phyloP scores from a whole-genome alignment of 2,797 vertebrate genomes.

The Luscinia megarhynchos region DNA sequence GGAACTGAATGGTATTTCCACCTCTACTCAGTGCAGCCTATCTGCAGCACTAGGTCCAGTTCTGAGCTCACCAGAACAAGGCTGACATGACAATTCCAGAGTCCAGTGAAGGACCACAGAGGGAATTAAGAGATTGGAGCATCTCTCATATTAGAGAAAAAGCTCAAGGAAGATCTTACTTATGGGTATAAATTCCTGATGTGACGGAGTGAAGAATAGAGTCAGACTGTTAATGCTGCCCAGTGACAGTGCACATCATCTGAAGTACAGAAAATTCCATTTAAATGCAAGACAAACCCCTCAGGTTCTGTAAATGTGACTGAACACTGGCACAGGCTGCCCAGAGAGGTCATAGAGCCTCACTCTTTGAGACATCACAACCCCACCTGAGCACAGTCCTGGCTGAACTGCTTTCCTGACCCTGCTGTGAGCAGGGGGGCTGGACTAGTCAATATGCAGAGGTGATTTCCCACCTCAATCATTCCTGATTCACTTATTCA shows the following conservation, averaged over 20 bases:
- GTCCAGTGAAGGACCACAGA: not conserved
- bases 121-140: not conserved
- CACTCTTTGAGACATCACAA: not conserved
- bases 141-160: not conserved
- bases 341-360: not conserved
- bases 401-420: not conserved
- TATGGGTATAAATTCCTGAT: not conserved
- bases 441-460: not conserved
- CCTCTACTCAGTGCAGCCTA: not conserved
- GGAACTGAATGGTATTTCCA: not conserved
- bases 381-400: not conserved
- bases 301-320: not conserved
- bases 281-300: not conserved
- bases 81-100: not conserved
- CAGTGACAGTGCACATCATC: not conserved
- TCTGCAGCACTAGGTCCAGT: not conserved
- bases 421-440: not conserved
- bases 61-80: not conserved
- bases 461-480: not conserved
- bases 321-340: not conserved
- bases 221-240: not conserved
- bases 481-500: not conserved
- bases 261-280: not conserved
- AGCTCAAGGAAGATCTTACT: not conserved
- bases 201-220: not conserved